Evolutionary conservation across 1,140 invertebrate genomes (phyloP).

Genomic region (Papilio polytes): DNA sequence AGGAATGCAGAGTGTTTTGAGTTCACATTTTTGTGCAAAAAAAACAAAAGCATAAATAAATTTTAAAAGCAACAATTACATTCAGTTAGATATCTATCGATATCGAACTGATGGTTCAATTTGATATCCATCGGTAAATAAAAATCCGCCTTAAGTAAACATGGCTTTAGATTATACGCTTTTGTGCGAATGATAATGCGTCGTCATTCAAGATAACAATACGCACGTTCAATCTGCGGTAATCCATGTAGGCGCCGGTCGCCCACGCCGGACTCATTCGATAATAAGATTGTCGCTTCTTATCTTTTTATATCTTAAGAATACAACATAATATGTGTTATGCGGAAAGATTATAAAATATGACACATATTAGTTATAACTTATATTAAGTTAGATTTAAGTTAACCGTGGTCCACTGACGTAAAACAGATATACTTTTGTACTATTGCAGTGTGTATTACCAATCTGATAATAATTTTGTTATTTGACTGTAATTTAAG

Average conservation of each 20-base stretch:
- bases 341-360: slow-evolving; percentile 6
- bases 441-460: too few species aligned
- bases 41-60: too few species aligned
- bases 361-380: neutral
- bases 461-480: too few species aligned
- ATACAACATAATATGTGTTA: slow-evolving; percentile 1
- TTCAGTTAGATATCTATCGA: too few species aligned
- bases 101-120: neutral
- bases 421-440: too few species aligned
- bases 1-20: too few species aligned
- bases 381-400: too few species aligned
- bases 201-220: slow-evolving; percentile 31
- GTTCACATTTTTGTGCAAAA: too few species aligned
- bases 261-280: slow-evolving; percentile 25
- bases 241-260: slow-evolving; percentile 28
- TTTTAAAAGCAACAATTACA: too few species aligned
- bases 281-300: slow-evolving; percentile 27
- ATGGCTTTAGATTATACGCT: slow-evolving; percentile 6
- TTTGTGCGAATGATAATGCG: slow-evolving; percentile 32
- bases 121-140: slow-evolving; percentile 3
- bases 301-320: slow-evolving; percentile 23
- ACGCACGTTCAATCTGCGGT: slow-evolving; percentile 21
- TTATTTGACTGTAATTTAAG: too few species aligned
- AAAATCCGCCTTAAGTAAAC: slow-evolving; percentile 10
- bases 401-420: too few species aligned